Conservation (phyloP, 64 coral and sea anemone species). For the Porites australiensis region DNA sequence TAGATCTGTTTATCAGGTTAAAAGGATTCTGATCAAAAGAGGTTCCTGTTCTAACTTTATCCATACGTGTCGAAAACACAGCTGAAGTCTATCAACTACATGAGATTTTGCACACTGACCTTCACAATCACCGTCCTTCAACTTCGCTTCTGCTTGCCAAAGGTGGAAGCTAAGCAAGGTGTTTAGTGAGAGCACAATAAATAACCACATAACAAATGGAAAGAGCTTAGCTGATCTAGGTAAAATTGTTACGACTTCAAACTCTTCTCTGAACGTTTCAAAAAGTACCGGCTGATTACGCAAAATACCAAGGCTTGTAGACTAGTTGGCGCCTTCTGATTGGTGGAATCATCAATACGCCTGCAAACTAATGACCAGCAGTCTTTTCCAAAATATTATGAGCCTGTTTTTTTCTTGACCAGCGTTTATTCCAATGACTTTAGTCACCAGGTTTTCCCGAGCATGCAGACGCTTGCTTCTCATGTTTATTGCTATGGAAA, state of each 20-base stretch:
- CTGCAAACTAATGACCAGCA: slow-evolving; percentile 32
- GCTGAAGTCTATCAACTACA: not conserved
- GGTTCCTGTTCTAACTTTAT: no score
- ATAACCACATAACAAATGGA: slow-evolving; percentile 59
- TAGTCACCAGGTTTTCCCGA: not conserved
- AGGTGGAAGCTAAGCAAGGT: slow-evolving; percentile 67
- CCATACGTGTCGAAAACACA: slow-evolving; percentile 3
- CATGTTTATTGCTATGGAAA: slow-evolving; percentile 43
- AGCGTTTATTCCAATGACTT: not conserved
- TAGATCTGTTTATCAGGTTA: not conserved
- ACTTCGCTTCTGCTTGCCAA: slow-evolving; percentile 59
- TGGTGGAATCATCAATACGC: slow-evolving; percentile 61
- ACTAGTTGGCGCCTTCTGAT: slow-evolving; percentile 96
- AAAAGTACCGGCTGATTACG: slow-evolving; percentile 25
- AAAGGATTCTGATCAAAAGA: not conserved
- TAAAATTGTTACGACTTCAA: no score
- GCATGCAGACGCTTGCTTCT: not conserved
- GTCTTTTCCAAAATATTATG: not conserved
- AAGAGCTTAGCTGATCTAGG: not conserved
- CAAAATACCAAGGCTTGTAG: slow-evolving; percentile 80
- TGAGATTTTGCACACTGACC: slow-evolving; percentile 45
- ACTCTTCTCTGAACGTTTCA: not conserved
- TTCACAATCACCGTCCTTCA: slow-evolving; percentile 94
- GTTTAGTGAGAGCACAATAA: slow-evolving; percentile 60
- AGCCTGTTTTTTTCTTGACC: not conserved